These are phyloP conservation scores for Leptinotarsa rubiginosa DNA, from an alignment of 2,888 invertebrate genomes.

Conservation along the genomic window DNA sequence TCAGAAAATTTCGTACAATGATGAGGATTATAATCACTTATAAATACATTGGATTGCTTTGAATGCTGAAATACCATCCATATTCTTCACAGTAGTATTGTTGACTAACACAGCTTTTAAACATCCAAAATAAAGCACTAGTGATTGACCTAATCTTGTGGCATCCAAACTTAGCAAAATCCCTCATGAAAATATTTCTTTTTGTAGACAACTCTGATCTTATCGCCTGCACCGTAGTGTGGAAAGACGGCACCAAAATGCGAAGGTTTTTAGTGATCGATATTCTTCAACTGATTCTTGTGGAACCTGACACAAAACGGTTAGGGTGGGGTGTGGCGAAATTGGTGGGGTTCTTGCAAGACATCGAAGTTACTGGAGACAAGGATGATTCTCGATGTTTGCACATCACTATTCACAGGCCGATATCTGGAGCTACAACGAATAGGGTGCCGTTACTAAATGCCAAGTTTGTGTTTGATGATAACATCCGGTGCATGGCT, in stretches of 20 bases:
- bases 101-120: conserved; percentile 10
- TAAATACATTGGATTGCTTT: too few relatives aligned
- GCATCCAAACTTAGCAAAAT: conserved; percentile 44
- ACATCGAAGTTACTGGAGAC: conserved; percentile 95
- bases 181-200: conserved; percentile 52
- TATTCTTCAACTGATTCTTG: conserved; percentile 92
- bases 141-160: conserved; percentile 52
- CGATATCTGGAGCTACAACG: conserved; percentile 72
- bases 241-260: conserved; percentile 89
- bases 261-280: conserved; percentile 97
- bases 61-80: too few relatives aligned
- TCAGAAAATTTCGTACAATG: too few relatives aligned
- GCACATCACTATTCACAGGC: conserved; percentile 92
- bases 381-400: conserved; percentile 96
- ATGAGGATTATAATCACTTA: too few relatives aligned
- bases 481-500: conserved; percentile 99
- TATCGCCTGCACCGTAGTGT: conserved; percentile 94
- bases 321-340: conserved; percentile 97
- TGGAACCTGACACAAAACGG: conserved; percentile 94
- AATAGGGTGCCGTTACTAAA: conserved; percentile 84
- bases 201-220: conserved; percentile 95
- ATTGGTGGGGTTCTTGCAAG: conserved; percentile 90
- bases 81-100: not conserved
- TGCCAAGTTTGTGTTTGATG: conserved; percentile 96
- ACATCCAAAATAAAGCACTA: conserved; percentile 37